Evolutionary conservation across 1,140 invertebrate genomes (phyloP).

Genomic region (Drosophila erecta): DNA sequence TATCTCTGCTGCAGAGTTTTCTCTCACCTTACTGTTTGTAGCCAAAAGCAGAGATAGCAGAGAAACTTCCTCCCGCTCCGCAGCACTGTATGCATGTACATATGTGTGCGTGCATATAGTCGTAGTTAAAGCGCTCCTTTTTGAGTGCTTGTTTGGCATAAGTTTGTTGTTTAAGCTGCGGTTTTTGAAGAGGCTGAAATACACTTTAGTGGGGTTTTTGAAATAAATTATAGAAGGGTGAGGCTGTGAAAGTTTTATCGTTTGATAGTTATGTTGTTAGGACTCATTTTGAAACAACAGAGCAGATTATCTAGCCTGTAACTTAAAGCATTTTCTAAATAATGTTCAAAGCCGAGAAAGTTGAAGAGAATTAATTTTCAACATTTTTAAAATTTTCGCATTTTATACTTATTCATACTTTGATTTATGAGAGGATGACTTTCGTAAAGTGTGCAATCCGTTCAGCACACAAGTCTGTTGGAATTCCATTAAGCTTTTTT

Average conservation of each 20-base stretch:
- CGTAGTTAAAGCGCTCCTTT: conserved; percentile 9
- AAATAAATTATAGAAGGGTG: background rate
- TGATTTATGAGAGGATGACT: too few relatives aligned
- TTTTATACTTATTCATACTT: too few relatives aligned
- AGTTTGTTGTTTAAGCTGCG: conserved; percentile 30
- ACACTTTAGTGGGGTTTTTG: conserved; percentile 2
- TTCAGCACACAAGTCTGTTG: too few relatives aligned
- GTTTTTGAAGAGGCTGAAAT: conserved; percentile 10
- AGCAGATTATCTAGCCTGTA: too few relatives aligned
- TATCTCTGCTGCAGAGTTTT: conserved; percentile 58
- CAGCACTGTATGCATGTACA: background rate
- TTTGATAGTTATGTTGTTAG: background rate
- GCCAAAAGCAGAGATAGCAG: conserved; percentile 25
- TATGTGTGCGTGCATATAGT: background rate
- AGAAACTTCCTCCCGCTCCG: conserved; percentile 48
- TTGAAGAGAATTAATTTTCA: background rate
- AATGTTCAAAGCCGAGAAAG: too few relatives aligned
- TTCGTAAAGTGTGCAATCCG: too few relatives aligned
- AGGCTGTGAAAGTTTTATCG: background rate
- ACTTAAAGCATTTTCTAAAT: too few relatives aligned
- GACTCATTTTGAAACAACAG: background rate
- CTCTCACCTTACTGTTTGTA: conserved; percentile 61
- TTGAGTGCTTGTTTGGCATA: conserved; percentile 12
- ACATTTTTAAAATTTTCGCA: background rate
- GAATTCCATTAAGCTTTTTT: background rate